phyloP scores from a whole-genome alignment of 2,797 vertebrate species.

The Cuniculus paca region DNA sequence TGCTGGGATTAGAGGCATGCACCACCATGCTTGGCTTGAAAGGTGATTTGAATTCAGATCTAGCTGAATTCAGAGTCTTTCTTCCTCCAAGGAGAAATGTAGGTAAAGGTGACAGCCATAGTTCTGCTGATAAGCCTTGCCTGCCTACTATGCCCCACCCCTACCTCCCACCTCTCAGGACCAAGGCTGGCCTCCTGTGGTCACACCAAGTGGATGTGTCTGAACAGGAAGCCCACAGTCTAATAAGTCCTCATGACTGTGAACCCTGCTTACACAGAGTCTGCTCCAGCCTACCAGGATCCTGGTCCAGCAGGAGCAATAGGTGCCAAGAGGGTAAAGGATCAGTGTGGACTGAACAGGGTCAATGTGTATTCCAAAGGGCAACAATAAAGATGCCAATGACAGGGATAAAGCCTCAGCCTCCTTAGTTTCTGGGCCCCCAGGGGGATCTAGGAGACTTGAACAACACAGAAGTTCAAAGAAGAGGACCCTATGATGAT shows the following conservation, averaged over 20 bases:
- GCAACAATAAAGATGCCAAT: neutral
- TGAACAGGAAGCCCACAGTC: too few relatives aligned
- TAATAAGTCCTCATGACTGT: neutral
- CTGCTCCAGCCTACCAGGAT: neutral
- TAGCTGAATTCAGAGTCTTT: neutral
- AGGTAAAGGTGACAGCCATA: neutral
- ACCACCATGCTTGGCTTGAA: neutral
- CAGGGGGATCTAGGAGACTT: neutral
- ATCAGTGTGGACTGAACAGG: neutral
- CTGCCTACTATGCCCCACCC: neutral
- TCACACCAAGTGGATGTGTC: neutral
- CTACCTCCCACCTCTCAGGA: fast-evolving
- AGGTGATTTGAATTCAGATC: neutral
- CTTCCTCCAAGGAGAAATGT: neutral
- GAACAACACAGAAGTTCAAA: neutral
- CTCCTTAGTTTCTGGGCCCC: neutral
- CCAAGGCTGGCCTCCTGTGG: too few relatives aligned
- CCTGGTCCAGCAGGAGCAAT: neutral
- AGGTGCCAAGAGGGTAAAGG: too few relatives aligned
- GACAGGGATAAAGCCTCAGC: neutral
- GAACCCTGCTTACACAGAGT: too few relatives aligned
- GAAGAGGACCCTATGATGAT: neutral
- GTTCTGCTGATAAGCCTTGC: neutral
- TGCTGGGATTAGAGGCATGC: neutral
- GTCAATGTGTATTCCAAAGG: neutral